Conservation (phyloP, 2,113 vertebrate species). For the Hirundichthys speculiger region DNA sequence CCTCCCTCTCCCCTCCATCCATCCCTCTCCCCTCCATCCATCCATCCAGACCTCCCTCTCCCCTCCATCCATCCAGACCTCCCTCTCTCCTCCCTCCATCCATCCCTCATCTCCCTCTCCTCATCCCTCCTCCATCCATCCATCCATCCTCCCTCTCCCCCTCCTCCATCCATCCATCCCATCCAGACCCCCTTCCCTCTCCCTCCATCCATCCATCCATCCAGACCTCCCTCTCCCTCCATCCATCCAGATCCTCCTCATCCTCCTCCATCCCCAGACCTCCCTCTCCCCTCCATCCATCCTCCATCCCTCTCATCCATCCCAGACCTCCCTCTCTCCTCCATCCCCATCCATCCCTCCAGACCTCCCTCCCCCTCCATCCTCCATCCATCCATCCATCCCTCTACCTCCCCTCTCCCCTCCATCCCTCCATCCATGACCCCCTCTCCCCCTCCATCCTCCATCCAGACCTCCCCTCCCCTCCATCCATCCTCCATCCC, state of each 20-base stretch:
- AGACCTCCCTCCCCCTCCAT: background rate
- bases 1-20: background rate
- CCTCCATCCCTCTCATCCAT: too few species aligned
- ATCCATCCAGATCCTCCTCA: too few species aligned
- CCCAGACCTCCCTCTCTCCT: background rate
- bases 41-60: background rate
- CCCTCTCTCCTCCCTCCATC: background rate
- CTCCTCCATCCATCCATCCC: background rate
- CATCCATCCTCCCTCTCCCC: background rate
- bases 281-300: background rate
- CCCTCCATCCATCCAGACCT: conserved; percentile 1
- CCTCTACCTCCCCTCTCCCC: too few species aligned
- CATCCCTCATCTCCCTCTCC: too few species aligned
- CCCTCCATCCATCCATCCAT: background rate
- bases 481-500: background rate
- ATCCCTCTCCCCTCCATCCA: background rate
- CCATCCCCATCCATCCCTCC: too few species aligned
- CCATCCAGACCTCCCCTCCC: background rate
- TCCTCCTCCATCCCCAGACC: too few species aligned
- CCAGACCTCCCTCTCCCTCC: conserved; percentile 77
- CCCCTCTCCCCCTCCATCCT: too few species aligned
- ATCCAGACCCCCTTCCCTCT: background rate
- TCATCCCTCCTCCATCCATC: background rate
- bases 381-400: background rate
- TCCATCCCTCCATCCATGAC: background rate